Evolutionary conservation across 2,797 vertebrate species (phyloP).

Genomic region (Tragopan temminckii): DNA sequence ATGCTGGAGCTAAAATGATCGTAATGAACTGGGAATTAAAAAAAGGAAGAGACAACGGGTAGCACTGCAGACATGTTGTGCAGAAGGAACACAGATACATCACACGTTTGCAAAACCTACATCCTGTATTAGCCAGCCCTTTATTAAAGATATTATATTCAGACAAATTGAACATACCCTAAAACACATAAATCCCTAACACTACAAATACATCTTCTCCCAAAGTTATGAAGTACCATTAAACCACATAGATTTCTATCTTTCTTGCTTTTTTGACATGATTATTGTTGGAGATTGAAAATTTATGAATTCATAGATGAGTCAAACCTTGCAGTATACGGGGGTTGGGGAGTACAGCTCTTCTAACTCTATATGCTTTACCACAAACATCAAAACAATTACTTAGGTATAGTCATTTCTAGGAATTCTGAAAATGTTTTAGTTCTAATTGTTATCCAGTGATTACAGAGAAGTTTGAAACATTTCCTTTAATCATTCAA

Average conservation of each 20-base stretch:
- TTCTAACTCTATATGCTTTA: slow-evolving; percentile 68
- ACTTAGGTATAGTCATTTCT: slow-evolving; percentile 60
- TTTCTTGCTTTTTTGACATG: slow-evolving; percentile 38
- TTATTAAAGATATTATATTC: slow-evolving; percentile 68
- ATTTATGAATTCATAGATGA: slow-evolving; percentile 45
- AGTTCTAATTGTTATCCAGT: slow-evolving; percentile 39
- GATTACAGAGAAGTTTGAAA: slow-evolving; percentile 63
- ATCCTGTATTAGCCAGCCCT: slow-evolving; percentile 43
- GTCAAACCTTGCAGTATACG: slow-evolving; percentile 31
- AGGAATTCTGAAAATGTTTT: slow-evolving; percentile 65
- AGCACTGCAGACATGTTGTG: slow-evolving; percentile 24
- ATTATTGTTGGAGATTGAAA: slow-evolving; percentile 48
- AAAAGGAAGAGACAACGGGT: slow-evolving; percentile 35
- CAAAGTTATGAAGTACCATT: slow-evolving; percentile 61
- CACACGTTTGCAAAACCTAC: slow-evolving; percentile 50
- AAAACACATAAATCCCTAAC: slow-evolving; percentile 73
- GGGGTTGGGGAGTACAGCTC: slow-evolving; percentile 40
- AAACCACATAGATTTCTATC: slow-evolving; percentile 63
- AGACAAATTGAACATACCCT: slow-evolving; percentile 72
- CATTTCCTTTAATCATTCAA: slow-evolving; percentile 29
- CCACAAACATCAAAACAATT: slow-evolving; percentile 63
- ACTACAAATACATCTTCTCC: slow-evolving; percentile 71
- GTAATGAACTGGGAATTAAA: neutral
- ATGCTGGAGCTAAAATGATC: slow-evolving; percentile 4
- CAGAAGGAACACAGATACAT: slow-evolving; percentile 39